phyloP scores from a whole-genome alignment of 2,888 invertebrate genomes.

The Leucophora obtusa region DNA sequence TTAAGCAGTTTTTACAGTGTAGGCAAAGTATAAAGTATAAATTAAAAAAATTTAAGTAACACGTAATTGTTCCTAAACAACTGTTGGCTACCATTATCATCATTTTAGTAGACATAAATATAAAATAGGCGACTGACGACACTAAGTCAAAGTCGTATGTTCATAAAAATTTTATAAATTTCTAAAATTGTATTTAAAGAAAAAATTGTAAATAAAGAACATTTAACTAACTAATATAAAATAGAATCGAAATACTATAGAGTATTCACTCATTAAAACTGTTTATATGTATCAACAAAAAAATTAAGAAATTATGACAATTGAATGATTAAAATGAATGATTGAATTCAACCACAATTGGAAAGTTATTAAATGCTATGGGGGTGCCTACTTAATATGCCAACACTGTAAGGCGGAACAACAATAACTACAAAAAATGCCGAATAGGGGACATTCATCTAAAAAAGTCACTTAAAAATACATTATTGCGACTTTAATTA shows the following conservation, averaged over 20 bases:
- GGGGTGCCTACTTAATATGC: neutral
- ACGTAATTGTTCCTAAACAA: neutral
- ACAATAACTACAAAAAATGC: neutral
- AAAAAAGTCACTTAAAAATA: constrained; percentile 20
- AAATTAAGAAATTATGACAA: constrained; percentile 18
- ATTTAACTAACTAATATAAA: too few species aligned
- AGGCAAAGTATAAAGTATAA: neutral
- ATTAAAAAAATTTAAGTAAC: neutral
- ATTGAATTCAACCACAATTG: constrained; percentile 8
- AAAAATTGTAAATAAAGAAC: too few species aligned
- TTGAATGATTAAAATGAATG: constrained; percentile 33
- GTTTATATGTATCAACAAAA: neutral
- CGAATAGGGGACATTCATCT: constrained; percentile 21
- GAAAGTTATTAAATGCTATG: neutral
- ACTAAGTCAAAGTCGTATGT: too few species aligned
- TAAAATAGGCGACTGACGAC: too few species aligned
- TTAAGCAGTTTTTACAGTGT: too few species aligned
- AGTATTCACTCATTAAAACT: neutral
- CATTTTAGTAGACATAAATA: neutral
- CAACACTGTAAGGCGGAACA: neutral
- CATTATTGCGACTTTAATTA: constrained; percentile 53
- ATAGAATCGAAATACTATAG: neutral
- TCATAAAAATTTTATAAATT: too few species aligned
- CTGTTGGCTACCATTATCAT: neutral
- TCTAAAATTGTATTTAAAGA: too few species aligned